These are phyloP conservation scores for Motacilla alba DNA, from an alignment of 2,113 vertebrate species.

Conservation along the genomic window DNA sequence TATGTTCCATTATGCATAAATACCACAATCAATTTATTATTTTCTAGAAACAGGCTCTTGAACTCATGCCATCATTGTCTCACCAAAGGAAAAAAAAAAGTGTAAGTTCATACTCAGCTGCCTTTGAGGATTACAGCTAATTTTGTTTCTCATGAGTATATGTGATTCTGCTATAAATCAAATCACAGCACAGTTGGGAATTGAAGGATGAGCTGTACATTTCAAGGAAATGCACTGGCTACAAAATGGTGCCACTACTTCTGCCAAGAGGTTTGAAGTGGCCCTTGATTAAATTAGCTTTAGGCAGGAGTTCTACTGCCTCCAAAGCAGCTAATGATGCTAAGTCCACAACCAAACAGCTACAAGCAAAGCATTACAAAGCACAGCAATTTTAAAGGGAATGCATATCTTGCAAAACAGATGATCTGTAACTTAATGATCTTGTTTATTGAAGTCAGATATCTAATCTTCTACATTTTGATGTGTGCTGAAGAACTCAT, in stretches of 20 bases:
- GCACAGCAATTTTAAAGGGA: background rate
- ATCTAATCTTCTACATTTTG: background rate
- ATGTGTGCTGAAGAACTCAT: background rate
- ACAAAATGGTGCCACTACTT: background rate
- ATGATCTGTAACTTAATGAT: background rate
- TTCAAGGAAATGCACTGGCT: background rate
- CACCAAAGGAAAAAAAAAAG: background rate
- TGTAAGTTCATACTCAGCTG: background rate
- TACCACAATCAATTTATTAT: background rate
- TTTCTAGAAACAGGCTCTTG: background rate
- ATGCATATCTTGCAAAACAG: background rate
- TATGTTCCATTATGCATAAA: background rate
- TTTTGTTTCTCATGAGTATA: background rate
- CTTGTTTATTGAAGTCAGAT: background rate
- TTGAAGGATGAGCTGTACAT: background rate
- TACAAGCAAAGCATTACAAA: background rate
- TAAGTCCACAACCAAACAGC: background rate
- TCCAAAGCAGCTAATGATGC: background rate
- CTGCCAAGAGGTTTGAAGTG: background rate
- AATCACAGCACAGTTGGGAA: background rate
- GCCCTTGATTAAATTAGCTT: background rate
- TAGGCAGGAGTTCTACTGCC: background rate
- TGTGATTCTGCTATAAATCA: background rate
- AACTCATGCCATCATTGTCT: background rate
- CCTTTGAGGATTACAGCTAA: background rate